A percentile compares a stretch with the other conserved stretches of the same genome.
Evolutionary conservation across 2,888 invertebrate species (phyloP).

Genomic region (Heliconius sara): DNA sequence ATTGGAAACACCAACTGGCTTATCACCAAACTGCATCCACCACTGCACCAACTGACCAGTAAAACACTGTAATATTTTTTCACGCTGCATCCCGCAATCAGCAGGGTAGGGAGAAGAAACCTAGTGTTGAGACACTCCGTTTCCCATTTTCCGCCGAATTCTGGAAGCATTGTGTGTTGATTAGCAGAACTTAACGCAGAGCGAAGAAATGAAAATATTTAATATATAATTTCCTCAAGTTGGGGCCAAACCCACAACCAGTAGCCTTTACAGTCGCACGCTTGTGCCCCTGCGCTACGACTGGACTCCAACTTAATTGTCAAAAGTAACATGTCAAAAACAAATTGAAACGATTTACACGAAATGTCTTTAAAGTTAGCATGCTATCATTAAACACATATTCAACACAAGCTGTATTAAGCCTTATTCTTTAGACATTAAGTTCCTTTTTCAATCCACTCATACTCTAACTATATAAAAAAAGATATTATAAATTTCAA

Average conservation of each 20-base stretch:
- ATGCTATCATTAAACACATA: background rate
- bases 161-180: background rate
- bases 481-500: background rate
- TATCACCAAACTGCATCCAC: background rate
- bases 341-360: constrained; percentile 18
- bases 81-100: background rate
- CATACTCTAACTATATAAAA: background rate
- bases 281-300: background rate
- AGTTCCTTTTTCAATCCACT: background rate
- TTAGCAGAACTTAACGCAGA: background rate
- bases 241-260: background rate
- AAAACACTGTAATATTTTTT: background rate
- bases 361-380: constrained; percentile 5
- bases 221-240: background rate
- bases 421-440: background rate
- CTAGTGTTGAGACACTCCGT: background rate
- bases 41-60: background rate
- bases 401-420: background rate
- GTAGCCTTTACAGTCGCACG: background rate
- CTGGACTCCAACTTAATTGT: background rate
- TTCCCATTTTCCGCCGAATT: background rate
- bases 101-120: background rate
- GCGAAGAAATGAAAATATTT: background rate
- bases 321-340: constrained; percentile 9
- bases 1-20: background rate